Evolutionary conservation across 2,113 vertebrate species (phyloP).

Genomic region (Brachyhypopomus gauderio): DNA sequence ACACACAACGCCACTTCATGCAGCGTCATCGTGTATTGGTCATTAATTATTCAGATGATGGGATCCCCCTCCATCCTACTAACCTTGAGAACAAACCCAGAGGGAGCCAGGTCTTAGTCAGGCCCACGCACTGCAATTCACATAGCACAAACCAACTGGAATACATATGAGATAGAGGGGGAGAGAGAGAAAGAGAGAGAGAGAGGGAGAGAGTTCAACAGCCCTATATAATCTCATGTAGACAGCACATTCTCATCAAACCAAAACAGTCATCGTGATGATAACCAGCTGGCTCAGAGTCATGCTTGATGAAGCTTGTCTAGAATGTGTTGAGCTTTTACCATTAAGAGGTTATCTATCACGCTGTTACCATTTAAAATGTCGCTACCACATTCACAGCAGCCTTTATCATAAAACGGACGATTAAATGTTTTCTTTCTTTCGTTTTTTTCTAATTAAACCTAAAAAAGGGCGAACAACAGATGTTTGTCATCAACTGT

Average conservation of each 20-base stretch:
- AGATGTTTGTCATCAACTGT: too few species aligned
- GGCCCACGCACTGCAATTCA: background rate
- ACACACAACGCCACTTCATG: constrained; percentile 52
- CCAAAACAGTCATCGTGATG: background rate
- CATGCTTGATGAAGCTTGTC: background rate
- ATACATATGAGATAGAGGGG: constrained; percentile 11
- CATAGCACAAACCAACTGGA: constrained; percentile 19
- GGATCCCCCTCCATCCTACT: constrained; percentile 52
- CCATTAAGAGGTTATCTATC: background rate
- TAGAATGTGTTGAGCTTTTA: background rate
- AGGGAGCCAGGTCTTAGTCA: constrained; percentile 27
- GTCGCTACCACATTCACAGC: background rate
- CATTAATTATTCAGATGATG: constrained; percentile 62
- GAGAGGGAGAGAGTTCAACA: background rate
- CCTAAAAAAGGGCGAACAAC: too few species aligned
- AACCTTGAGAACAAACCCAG: constrained; percentile 44
- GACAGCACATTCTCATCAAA: background rate
- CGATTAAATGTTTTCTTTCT: too few species aligned
- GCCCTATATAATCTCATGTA: background rate
- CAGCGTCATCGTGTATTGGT: constrained; percentile 55
- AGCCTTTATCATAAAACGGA: background rate
- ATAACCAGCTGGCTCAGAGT: background rate
- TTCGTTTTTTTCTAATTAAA: too few species aligned
- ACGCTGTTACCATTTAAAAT: background rate
- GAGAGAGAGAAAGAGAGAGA: constrained; percentile 4